These are phyloP conservation scores for Dasypogon diadema DNA, from an alignment of 2,888 invertebrate species.

Conservation along the genomic window DNA sequence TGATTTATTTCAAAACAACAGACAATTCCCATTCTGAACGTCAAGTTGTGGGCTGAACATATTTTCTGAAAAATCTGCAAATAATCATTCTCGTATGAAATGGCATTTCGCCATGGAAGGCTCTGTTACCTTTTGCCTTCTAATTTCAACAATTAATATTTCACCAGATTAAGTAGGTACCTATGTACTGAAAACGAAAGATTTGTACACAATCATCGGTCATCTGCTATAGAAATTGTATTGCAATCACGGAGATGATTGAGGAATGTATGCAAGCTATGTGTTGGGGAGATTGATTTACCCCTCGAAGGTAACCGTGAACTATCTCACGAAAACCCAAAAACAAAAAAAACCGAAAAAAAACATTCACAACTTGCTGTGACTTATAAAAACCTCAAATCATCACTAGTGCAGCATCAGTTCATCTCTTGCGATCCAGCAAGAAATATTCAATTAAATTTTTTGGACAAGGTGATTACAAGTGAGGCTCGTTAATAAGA, in stretches of 20 bases:
- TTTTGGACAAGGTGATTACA: constrained; percentile 31
- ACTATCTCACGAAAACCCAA: not conserved
- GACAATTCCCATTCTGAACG: no score
- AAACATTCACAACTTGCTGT: not conserved
- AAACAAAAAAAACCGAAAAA: constrained; percentile 9
- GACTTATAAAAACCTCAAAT: constrained; percentile 54
- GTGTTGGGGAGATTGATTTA: not conserved
- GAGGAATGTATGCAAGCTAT: not conserved
- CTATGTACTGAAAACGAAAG: constrained; percentile 10
- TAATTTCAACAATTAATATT: constrained; percentile 9
- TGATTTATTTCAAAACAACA: not conserved
- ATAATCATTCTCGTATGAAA: no score
- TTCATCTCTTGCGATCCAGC: constrained; percentile 51
- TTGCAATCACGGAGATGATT: no score
- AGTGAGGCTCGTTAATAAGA: constrained; percentile 17
- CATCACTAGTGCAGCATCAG: constrained; percentile 55
- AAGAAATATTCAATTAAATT: constrained; percentile 42
- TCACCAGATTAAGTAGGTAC: constrained; percentile 10
- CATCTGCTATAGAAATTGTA: not conserved
- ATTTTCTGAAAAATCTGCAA: not conserved
- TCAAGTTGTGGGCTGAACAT: no score
- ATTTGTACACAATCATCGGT: constrained; percentile 5
- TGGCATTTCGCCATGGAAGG: not conserved
- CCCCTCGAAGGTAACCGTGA: constrained; percentile 16
- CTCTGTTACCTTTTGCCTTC: not conserved